Percentiles rank a stretch among this genome's conserved stretches.
These are phyloP conservation scores for Entomobrya proxima DNA, from an alignment of 2,888 invertebrate genomes.

Conservation along the genomic window DNA sequence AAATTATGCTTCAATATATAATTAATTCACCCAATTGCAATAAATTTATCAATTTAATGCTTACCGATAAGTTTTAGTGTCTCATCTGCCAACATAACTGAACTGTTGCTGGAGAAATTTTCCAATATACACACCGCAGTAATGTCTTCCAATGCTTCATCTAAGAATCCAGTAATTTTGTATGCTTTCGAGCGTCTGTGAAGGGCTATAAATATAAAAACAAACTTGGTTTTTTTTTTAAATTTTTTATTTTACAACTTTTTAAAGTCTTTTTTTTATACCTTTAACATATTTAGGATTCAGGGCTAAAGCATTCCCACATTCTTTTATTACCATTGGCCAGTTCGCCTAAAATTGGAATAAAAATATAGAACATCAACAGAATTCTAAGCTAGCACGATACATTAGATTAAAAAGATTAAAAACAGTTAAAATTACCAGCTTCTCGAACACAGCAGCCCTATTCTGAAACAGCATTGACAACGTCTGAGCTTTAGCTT, in stretches of 20 bases:
- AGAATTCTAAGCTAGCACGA: no score
- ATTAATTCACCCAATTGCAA: background rate
- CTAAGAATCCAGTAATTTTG: slow-evolving; percentile 88
- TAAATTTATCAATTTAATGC: background rate
- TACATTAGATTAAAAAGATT: no score
- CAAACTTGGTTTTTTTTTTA: no score
- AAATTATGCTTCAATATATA: slow-evolving; percentile 24
- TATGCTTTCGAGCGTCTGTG: slow-evolving; percentile 88
- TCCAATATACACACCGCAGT: slow-evolving; percentile 95
- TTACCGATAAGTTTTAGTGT: slow-evolving; percentile 89
- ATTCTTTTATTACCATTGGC: slow-evolving; percentile 90
- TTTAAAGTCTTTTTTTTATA: no score
- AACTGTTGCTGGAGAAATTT: slow-evolving; percentile 88
- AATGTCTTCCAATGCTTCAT: slow-evolving; percentile 91
- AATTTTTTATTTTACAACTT: no score
- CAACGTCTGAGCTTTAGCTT: slow-evolving; percentile 45
- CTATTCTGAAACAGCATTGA: slow-evolving; percentile 89
- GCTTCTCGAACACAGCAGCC: slow-evolving; percentile 95
- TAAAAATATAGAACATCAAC: slow-evolving; percentile 3
- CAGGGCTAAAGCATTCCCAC: slow-evolving; percentile 88
- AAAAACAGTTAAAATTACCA: no score
- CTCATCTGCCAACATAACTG: slow-evolving; percentile 90
- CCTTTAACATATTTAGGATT: slow-evolving; percentile 92
- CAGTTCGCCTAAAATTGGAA: slow-evolving; percentile 80
- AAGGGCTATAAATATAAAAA: no score